Conservation (phyloP, 2,113 vertebrate species). For the Microtus oregoni region DNA sequence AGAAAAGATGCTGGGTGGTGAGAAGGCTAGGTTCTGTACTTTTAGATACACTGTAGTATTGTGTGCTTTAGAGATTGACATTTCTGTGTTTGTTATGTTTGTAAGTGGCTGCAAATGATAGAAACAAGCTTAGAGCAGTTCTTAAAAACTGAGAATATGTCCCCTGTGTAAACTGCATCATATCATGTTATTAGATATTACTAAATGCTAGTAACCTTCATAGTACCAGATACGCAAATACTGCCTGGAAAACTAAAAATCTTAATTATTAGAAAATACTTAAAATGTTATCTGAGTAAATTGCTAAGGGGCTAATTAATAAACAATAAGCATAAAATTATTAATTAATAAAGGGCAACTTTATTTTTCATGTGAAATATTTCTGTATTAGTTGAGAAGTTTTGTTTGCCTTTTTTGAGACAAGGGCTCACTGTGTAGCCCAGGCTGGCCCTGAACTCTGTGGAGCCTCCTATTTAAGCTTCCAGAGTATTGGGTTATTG, state of each 20-base stretch:
- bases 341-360: background rate
- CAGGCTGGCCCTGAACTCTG: background rate
- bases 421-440: background rate
- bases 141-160: background rate
- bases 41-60: background rate
- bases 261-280: slow-evolving; percentile 47
- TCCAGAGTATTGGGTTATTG: background rate
- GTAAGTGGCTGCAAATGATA: background rate
- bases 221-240: background rate
- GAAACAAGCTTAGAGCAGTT: slow-evolving; percentile 20
- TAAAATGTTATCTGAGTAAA: slow-evolving; percentile 43
- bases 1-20: background rate
- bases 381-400: background rate
- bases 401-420: background rate
- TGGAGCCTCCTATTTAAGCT: background rate
- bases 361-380: slow-evolving; percentile 7
- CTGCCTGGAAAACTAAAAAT: background rate
- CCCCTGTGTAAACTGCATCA: background rate
- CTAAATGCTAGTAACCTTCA: slow-evolving; percentile 23
- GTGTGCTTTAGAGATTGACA: background rate
- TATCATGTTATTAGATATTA: slow-evolving; percentile 38
- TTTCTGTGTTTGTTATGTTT: slow-evolving; percentile 20
- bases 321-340: background rate
- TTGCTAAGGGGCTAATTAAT: slow-evolving; percentile 12
- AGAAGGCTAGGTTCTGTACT: slow-evolving; percentile 11